Conservation (phyloP, 2,888 invertebrate species). For the Loripinus fragilis region DNA sequence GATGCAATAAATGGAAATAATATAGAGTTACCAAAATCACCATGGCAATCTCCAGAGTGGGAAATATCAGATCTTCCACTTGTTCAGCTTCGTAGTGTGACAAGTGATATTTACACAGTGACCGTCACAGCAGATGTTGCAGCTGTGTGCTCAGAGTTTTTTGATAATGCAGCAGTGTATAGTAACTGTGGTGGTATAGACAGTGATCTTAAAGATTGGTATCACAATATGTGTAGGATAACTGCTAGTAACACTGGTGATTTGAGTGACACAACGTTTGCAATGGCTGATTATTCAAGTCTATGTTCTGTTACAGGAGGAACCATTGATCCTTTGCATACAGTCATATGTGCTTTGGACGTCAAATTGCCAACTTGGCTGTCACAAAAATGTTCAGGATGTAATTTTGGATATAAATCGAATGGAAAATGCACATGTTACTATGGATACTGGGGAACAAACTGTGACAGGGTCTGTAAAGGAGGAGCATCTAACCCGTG, state of each 20-base stretch:
- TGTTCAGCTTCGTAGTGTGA: constrained; percentile 32
- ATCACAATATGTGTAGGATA: constrained; percentile 57
- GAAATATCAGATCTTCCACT: constrained; percentile 63
- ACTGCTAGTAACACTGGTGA: constrained; percentile 56
- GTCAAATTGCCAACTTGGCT: constrained; percentile 64
- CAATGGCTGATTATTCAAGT: constrained; percentile 63
- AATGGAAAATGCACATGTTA: constrained; percentile 61
- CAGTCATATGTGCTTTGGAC: constrained; percentile 49
- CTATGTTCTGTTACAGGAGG: constrained; percentile 49
- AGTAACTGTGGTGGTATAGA: constrained; percentile 50
- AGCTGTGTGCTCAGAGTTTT: constrained; percentile 56
- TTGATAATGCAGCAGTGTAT: constrained; percentile 46
- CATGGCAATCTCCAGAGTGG: constrained; percentile 74
- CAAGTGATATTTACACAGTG: constrained; percentile 17
- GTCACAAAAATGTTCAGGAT: constrained; percentile 55
- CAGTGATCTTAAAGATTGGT: constrained; percentile 51
- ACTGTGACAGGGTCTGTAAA: constrained; percentile 67
- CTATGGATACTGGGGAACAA: constrained; percentile 68
- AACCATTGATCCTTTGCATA: constrained; percentile 34
- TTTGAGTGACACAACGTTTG: constrained; percentile 47
- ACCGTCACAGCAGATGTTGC: constrained; percentile 37
- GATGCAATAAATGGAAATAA: constrained; percentile 63
- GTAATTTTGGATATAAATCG: constrained; percentile 61
- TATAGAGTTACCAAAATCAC: constrained; percentile 63
- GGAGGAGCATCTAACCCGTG: constrained; percentile 66